Conservation (phyloP, 1,140 invertebrate genomes). For the Telenomus remus region DNA sequence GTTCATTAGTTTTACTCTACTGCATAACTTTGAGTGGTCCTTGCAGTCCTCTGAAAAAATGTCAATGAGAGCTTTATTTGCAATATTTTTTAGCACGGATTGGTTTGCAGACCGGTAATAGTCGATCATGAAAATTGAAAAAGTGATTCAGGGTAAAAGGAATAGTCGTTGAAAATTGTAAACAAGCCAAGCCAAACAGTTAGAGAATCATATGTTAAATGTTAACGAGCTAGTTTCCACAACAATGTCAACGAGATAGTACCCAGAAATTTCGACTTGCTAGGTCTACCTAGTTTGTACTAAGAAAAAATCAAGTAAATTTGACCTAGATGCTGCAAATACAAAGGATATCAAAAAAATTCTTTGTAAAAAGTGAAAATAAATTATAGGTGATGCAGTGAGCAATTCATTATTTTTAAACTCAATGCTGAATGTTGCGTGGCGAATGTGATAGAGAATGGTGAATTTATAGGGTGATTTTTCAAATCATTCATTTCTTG, state of each 20-base stretch:
- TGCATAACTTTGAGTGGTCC: constrained; percentile 86
- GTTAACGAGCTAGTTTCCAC: constrained; percentile 32
- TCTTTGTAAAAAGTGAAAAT: too few relatives aligned
- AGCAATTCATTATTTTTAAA: constrained; percentile 6
- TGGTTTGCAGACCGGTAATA: too few relatives aligned
- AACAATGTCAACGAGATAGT: constrained; percentile 28
- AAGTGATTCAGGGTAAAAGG: too few relatives aligned
- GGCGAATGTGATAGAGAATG: constrained; percentile 5
- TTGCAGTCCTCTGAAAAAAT: constrained; percentile 81
- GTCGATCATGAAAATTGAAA: too few relatives aligned
- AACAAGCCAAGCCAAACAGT: background rate
- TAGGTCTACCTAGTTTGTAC: constrained; percentile 12
- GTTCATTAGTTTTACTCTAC: constrained; percentile 87
- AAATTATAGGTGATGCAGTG: too few relatives aligned
- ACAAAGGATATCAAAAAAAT: too few relatives aligned
- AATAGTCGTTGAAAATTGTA: too few relatives aligned
- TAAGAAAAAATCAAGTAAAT: too few relatives aligned
- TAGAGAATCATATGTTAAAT: background rate
- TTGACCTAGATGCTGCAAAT: too few relatives aligned
- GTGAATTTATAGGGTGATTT: constrained; percentile 30
- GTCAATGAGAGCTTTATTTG: constrained; percentile 14
- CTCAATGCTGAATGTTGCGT: constrained; percentile 1
- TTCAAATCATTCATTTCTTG: constrained; percentile 28
- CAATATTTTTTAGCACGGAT: constrained; percentile 1
- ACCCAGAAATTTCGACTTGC: constrained; percentile 19